These are phyloP conservation scores for Bombus ignitus DNA, from an alignment of 1,140 invertebrate genomes.

Conservation along the genomic window DNA sequence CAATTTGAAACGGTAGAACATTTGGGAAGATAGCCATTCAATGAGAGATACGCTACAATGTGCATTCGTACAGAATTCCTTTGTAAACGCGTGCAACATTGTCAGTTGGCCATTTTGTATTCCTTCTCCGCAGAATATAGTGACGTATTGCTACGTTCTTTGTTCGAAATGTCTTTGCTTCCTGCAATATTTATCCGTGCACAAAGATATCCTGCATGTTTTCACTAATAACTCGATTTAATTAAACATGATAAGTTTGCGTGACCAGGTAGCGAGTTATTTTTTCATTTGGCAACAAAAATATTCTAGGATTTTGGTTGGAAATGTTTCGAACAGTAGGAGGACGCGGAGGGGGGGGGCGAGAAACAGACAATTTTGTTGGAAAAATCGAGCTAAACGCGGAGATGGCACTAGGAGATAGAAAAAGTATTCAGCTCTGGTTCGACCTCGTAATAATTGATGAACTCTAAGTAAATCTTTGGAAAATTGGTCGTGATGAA, in stretches of 20 bases:
- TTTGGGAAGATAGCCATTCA: background rate
- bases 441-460: conserved; percentile 7
- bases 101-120: background rate
- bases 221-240: background rate
- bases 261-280: background rate
- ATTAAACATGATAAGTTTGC: conserved; percentile 5
- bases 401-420: background rate
- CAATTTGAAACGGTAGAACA: background rate
- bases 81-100: background rate
- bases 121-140: background rate
- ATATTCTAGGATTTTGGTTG: background rate
- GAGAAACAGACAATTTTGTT: too few relatives aligned
- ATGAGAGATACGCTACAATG: background rate
- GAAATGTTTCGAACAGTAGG: background rate
- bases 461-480: background rate
- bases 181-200: too few relatives aligned
- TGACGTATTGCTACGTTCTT: background rate
- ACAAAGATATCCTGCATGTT: background rate
- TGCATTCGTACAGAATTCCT: background rate
- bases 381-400: background rate
- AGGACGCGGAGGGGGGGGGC: rapidly evolving
- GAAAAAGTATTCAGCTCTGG: background rate
- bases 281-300: background rate
- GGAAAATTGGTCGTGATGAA: background rate
- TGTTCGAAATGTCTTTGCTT: background rate